Evolutionary conservation across 2,888 invertebrate species (phyloP).

Genomic region (Diarsia mendica): DNA sequence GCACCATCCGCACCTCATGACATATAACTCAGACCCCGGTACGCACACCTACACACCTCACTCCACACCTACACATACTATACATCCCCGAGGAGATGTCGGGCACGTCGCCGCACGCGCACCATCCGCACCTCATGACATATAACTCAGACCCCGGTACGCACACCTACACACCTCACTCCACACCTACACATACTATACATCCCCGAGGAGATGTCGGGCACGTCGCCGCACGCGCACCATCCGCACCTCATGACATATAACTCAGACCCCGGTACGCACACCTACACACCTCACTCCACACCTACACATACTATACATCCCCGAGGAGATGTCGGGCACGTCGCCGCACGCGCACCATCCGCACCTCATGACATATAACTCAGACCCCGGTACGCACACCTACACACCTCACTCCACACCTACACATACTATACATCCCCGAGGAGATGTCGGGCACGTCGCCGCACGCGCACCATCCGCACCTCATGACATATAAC

Average conservation of each 20-base stretch:
- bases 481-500: conserved; percentile 83
- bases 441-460: too few species aligned
- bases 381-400: conserved; percentile 84
- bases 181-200: too few species aligned
- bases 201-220: too few species aligned
- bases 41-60: conserved; percentile 33
- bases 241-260: conserved; percentile 81
- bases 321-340: too few species aligned
- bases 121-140: conserved; percentile 79
- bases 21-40: conserved; percentile 87
- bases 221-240: conserved; percentile 33
- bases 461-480: conserved; percentile 59
- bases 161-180: conserved; percentile 18
- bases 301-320: too few species aligned
- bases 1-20: conserved; percentile 78
- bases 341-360: conserved; percentile 53
- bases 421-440: too few species aligned
- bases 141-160: conserved; percentile 86
- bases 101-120: conserved; percentile 10
- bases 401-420: not conserved
- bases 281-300: not conserved
- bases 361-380: conserved; percentile 82
- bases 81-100: too few species aligned
- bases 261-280: conserved; percentile 85
- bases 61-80: too few species aligned